phyloP scores from a whole-genome alignment of 2,113 vertebrate genomes.

The Hydrochoerus hydrochaeris region DNA sequence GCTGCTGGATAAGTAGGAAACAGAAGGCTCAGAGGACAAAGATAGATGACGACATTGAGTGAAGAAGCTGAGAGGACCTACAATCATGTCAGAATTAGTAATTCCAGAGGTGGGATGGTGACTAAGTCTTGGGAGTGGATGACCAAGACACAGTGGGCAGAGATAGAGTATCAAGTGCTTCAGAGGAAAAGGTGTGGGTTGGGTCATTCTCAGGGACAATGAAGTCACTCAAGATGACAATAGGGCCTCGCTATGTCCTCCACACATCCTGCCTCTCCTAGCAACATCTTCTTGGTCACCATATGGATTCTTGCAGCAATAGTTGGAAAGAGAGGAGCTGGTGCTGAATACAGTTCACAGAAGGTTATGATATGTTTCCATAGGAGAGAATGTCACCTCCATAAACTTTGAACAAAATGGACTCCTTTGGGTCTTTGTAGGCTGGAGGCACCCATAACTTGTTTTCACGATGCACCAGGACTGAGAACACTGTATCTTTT shows the following conservation, averaged over 20 bases:
- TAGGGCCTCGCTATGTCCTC: background rate
- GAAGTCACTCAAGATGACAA: background rate
- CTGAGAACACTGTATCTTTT: background rate
- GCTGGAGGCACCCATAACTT: background rate
- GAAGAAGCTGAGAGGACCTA: background rate
- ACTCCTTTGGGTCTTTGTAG: background rate
- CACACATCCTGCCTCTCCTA: background rate
- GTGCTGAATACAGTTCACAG: background rate
- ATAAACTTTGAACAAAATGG: background rate
- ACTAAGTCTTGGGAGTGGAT: background rate
- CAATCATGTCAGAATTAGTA: background rate
- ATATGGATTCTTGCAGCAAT: background rate
- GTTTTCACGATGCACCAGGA: background rate
- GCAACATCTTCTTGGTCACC: background rate
- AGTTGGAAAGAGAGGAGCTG: background rate
- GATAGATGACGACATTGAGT: no score
- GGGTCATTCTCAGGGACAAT: background rate
- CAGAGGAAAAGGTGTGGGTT: background rate
- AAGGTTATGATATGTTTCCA: background rate
- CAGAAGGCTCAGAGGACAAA: background rate
- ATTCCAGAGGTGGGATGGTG: slow-evolving; percentile 24
- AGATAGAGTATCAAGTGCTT: background rate
- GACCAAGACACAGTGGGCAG: background rate
- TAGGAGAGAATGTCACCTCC: background rate
- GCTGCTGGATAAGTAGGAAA: background rate